Evolutionary conservation across 1,140 invertebrate genomes (phyloP).

Genomic region (Caenorhabditis brenneri): DNA sequence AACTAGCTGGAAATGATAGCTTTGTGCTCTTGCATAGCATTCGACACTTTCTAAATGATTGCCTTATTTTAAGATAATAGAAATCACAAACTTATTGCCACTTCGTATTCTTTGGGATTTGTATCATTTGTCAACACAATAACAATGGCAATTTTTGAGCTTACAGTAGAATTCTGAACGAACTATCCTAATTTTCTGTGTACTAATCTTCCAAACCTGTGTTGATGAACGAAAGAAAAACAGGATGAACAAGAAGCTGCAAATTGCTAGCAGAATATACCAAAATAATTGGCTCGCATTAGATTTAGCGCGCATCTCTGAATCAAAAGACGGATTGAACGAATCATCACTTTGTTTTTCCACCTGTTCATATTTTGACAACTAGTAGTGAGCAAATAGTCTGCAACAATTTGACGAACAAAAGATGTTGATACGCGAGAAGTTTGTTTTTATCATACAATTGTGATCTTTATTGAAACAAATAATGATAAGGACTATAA

Average conservation of each 20-base stretch:
- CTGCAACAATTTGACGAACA: not conserved
- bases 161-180: too few relatives aligned
- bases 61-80: not conserved
- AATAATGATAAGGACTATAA: not conserved
- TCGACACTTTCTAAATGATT: conserved; percentile 41
- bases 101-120: not conserved
- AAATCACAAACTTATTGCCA: not conserved
- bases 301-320: not conserved
- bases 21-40: conserved; percentile 46
- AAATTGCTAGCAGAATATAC: not conserved
- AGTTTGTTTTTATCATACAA: too few relatives aligned
- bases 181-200: not conserved
- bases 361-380: not conserved
- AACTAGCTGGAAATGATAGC: conserved; percentile 27
- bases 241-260: not conserved
- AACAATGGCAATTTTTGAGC: not conserved
- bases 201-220: too few relatives aligned
- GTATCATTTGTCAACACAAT: not conserved
- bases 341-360: not conserved
- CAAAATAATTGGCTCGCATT: not conserved
- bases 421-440: too few relatives aligned
- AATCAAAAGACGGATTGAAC: not conserved
- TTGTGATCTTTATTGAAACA: too few relatives aligned
- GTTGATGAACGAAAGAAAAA: too few relatives aligned
- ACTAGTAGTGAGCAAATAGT: not conserved